Evolutionary conservation across 1,140 invertebrate species (phyloP), one percentile per base, ranked within the genome.

Genomic region (Drosophila burlai): DNA sequence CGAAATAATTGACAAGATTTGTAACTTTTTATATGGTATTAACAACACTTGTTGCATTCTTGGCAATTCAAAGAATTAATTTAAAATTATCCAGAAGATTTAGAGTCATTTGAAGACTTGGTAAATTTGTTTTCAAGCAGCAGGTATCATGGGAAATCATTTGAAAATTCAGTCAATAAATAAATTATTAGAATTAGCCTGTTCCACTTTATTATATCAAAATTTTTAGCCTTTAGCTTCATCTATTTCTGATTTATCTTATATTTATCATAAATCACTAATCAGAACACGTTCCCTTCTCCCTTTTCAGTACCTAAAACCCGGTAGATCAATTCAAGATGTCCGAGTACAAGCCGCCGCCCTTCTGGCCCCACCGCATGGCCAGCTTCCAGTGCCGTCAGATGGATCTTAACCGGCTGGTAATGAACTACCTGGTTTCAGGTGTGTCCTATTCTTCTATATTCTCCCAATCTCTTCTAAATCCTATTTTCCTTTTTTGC

Each of bases 381-480:
- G 47, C 18, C 16, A 81, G 85, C 46, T 87, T 68, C 45, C 81
- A 89, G 50, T 45, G 45, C 43, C 80, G 80, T 7, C 84, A 87
- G 43, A 57, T 60, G 36, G 63, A 89, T 16, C 72, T 87, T 0
- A 87, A 89, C 45, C 69, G 66, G 0, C 29, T 87, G 24, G 82
- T 87, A n/a, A 78, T 87, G 62, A 78, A 89, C 15, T 89, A 89
- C 54, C 38, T 87, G 5, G 59, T 89, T 5, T 62, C 72, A 65
- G 83, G 83, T 87, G 31, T 16, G 49, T 24, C 0, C 3, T 58
- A 10, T 6, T 5, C 13, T 6, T 5, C 13, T 16, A 29, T 2
- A 15, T 29, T 3, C 0, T 29, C 24, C 15, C 6, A 16, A 11
- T 11, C 2, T 43, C 0, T 18, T 10, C 3, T n/a, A 9, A 8